Conservation (phyloP, 2,797 vertebrate species). For the Sebastes steindachneri region DNA sequence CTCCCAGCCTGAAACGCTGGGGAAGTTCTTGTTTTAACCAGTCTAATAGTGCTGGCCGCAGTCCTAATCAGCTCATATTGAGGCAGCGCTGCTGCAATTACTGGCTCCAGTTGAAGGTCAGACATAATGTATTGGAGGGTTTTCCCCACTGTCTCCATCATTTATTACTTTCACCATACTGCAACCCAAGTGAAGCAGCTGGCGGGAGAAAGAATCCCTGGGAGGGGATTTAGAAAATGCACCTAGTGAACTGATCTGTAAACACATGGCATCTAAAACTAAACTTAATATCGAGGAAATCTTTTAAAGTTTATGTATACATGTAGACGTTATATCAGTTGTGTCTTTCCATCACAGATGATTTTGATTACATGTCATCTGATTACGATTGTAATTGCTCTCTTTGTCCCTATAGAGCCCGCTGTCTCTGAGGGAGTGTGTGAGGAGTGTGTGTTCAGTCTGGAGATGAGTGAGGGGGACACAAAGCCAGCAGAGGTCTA, state of each 20-base stretch:
- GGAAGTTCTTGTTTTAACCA: slow-evolving; percentile 55
- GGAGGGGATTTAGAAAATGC: background rate
- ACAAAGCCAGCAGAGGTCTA: slow-evolving; percentile 87
- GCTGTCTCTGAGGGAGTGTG: slow-evolving; percentile 81
- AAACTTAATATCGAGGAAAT: background rate
- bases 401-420: slow-evolving; percentile 61
- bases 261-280: background rate
- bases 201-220: background rate
- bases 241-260: background rate
- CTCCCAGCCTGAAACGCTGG: slow-evolving; percentile 15
- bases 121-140: slow-evolving; percentile 42
- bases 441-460: slow-evolving; percentile 89
- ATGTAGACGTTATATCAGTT: background rate
- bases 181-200: slow-evolving; percentile 5
- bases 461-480: slow-evolving; percentile 91
- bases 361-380: background rate
- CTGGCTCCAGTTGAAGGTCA: slow-evolving; percentile 55
- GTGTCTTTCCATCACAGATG: background rate
- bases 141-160: slow-evolving; percentile 40
- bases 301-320: background rate
- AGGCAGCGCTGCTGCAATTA: slow-evolving; percentile 43
- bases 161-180: slow-evolving; percentile 26
- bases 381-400: background rate
- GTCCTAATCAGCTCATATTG: slow-evolving; percentile 51
- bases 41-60: slow-evolving; percentile 36